Percentiles rank a stretch among this genome's conserved stretches.
phyloP scores from a whole-genome alignment of 2,797 vertebrate genomes.

The Danionella dracula region DNA sequence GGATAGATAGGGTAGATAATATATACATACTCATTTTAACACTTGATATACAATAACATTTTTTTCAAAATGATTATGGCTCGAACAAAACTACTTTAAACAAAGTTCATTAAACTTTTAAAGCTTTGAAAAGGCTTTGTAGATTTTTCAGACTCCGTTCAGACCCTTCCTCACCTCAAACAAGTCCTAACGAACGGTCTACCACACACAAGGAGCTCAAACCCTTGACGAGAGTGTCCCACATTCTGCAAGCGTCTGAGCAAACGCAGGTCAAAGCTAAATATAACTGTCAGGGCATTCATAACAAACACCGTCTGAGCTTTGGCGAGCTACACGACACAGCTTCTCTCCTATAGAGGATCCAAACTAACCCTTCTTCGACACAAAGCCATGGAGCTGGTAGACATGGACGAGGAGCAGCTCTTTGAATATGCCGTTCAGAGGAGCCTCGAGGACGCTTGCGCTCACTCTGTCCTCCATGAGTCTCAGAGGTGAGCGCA shows the following conservation, averaged over 20 bases:
- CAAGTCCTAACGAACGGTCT: too few relatives aligned
- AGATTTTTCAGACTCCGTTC: too few relatives aligned
- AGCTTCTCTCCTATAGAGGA: neutral
- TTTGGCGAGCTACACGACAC: neutral
- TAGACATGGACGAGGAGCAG: constrained; percentile 69
- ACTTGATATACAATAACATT: too few relatives aligned
- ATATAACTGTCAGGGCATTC: constrained; percentile 65
- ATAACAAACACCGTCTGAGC: constrained; percentile 62
- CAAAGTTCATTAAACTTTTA: too few relatives aligned
- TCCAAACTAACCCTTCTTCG: neutral
- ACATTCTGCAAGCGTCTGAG: constrained; percentile 32
- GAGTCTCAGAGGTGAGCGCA: constrained; percentile 64
- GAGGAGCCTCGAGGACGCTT: constrained; percentile 76
- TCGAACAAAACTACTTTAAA: too few relatives aligned
- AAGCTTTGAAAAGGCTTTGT: too few relatives aligned
- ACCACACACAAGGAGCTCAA: neutral
- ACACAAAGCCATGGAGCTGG: constrained; percentile 46
- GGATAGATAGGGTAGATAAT: too few relatives aligned
- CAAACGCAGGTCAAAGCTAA: constrained; percentile 79
- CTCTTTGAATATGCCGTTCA: constrained; percentile 72
- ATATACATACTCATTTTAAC: too few relatives aligned
- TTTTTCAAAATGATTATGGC: too few relatives aligned
- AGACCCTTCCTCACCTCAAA: too few relatives aligned
- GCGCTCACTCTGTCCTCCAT: constrained; percentile 47
- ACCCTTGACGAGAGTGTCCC: neutral